Percentiles rank a stretch among this genome's conserved stretches.
These are phyloP conservation scores for Temnothorax nylanderi DNA, from an alignment of 1,140 invertebrate genomes.

Conservation along the genomic window DNA sequence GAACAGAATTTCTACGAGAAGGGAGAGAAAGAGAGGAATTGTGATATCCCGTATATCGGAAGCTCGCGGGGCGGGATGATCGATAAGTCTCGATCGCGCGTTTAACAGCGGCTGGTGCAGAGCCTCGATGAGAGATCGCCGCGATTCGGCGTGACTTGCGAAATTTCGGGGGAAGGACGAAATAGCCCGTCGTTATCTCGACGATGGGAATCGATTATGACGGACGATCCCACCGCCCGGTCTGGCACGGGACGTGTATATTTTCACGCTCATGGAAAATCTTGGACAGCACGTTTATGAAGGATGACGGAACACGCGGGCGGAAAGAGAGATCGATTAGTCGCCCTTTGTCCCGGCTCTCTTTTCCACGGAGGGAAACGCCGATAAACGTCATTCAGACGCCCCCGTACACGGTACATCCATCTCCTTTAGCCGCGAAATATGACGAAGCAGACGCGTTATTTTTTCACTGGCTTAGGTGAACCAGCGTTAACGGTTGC, in stretches of 20 bases:
- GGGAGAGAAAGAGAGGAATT: not conserved
- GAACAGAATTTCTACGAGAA: constrained; percentile 23
- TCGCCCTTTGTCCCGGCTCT: constrained; percentile 32
- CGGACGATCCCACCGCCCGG: not conserved
- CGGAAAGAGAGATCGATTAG: constrained; percentile 48
- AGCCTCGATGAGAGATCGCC: not conserved
- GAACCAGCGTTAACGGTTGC: not conserved
- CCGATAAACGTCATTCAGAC: constrained; percentile 54
- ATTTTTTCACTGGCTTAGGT: not conserved
- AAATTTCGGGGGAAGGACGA: constrained; percentile 10
- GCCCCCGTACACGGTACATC: not conserved
- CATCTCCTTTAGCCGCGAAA: constrained; percentile 33
- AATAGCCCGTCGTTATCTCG: constrained; percentile 33
- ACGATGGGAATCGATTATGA: constrained; percentile 44
- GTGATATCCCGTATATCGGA: not conserved
- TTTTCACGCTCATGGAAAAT: constrained; percentile 48
- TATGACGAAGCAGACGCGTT: not conserved
- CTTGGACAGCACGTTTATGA: constrained; percentile 34
- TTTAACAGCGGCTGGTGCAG: not conserved
- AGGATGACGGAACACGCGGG: constrained; percentile 5
- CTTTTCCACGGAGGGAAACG: not conserved
- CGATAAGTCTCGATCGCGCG: constrained; percentile 32
- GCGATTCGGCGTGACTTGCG: constrained; percentile 39
- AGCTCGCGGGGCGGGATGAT: not conserved
- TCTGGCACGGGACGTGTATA: constrained; percentile 5